These are phyloP conservation scores for Neoscelio sp. DNA, from an alignment of 2,888 invertebrate species.

Conservation along the genomic window DNA sequence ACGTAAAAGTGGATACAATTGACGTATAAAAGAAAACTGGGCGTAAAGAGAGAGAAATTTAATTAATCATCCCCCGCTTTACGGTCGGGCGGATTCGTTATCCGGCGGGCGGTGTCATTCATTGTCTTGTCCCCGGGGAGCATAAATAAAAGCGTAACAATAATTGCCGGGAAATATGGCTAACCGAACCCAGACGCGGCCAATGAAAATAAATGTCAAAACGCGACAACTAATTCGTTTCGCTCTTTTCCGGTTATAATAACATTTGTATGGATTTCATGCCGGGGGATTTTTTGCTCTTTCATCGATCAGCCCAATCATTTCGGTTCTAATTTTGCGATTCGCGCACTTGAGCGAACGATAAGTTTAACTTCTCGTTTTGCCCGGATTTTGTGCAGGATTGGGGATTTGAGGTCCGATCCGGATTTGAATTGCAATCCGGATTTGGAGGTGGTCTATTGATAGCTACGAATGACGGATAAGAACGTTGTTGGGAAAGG, in stretches of 20 bases:
- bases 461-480: not conserved
- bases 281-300: no score
- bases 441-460: not conserved
- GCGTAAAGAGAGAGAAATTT: slow-evolving; percentile 1
- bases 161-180: not conserved
- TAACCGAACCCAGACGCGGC: not conserved
- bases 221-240: not conserved
- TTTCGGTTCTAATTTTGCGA: not conserved
- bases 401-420: not conserved
- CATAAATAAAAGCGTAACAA: slow-evolving; percentile 1
- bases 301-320: no score
- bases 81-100: not conserved
- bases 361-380: not conserved
- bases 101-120: slow-evolving; percentile 1
- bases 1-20: not conserved
- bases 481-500: no score
- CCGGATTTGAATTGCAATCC: not conserved
- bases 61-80: slow-evolving; percentile 10
- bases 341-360: not conserved
- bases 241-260: no score
- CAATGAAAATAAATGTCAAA: slow-evolving; percentile 4
- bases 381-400: not conserved
- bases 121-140: slow-evolving; percentile 4
- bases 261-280: no score
- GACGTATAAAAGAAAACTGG: slow-evolving; percentile 4